phyloP scores from a whole-genome alignment of 1,140 invertebrate species.

The Drosophila willistoni region DNA sequence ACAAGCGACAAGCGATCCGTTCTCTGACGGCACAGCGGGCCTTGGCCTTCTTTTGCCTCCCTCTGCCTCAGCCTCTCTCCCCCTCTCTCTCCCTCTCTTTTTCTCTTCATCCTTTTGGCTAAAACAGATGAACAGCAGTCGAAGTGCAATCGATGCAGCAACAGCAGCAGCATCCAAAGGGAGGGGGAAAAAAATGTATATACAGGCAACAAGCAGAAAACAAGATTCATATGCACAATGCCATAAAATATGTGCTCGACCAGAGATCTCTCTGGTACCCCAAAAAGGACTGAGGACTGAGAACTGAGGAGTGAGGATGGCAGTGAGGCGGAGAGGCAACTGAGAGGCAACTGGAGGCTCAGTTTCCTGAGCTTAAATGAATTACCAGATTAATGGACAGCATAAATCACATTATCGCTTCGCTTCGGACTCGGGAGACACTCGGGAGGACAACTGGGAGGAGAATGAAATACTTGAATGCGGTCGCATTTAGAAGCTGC shows the following conservation, averaged over 20 bases:
- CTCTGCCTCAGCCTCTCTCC: not conserved
- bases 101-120: not conserved
- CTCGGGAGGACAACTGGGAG: not conserved
- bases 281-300: not conserved
- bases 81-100: not conserved
- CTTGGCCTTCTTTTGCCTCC: slow-evolving; percentile 17
- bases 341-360: slow-evolving; percentile 55
- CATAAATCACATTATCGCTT: slow-evolving; percentile 83
- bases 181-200: not conserved
- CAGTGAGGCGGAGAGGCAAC: not conserved
- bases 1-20: slow-evolving; percentile 83
- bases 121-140: slow-evolving; percentile 81
- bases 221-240: slow-evolving; percentile 80
- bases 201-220: not conserved
- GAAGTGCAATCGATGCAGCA: slow-evolving; percentile 81
- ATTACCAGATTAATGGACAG: slow-evolving; percentile 83
- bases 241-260: slow-evolving; percentile 71
- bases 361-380: slow-evolving; percentile 81
- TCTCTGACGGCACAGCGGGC: slow-evolving; percentile 44
- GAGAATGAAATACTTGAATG: slow-evolving; percentile 22
- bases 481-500: slow-evolving; percentile 73
- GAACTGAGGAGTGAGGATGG: not conserved
- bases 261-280: slow-evolving; percentile 3
- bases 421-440: slow-evolving; percentile 58
- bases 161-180: slow-evolving; percentile 24